Evolutionary conservation across 2,113 vertebrate species (phyloP), one percentile per base, ranked within the genome.

Genomic region (Anhinga rufa): DNA sequence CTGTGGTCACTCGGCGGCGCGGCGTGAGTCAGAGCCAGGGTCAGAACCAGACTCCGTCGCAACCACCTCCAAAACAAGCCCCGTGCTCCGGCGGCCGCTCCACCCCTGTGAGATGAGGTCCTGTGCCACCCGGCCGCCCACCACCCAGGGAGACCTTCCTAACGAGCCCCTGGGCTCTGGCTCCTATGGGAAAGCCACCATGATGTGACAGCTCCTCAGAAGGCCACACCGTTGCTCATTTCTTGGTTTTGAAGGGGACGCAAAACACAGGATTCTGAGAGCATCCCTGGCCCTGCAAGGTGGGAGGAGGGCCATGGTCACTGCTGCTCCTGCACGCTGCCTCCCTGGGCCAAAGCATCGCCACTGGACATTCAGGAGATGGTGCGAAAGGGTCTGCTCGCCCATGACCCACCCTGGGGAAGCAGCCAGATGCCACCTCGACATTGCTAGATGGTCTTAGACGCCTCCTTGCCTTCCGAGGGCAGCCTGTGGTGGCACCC

Each of bases 11-110:
- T 86, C 34, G 57, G 66, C 1, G 2, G 48, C 2, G 0, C 29
- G 48, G 48, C 2, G 0, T 94, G 71, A 93, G 42, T 92, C 95
- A 94, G 32, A 40, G 49, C 17, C 75, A 48, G 58, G 44, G 66
- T n/a, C 58, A 82, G 65, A 32, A 42, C 11, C 32, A 36, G 65
- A 29, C 40, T 69, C n/a, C 4, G 0, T 21, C 2, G 0, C 6
- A 17, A 12, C 7, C 4, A 2, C 8, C 29, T 72, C 79, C 40
- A 19, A 80, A 58, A 49, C 8, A 8, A 68, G 31, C 32, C 31
- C 65, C 4, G 0, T 48, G 61, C 32, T 49, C 51, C 1, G 0
- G 7, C 5, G 6, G 55, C 38, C 5, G 0, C 44, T 49, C 55
- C 9, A 7, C 3, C 42, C 26, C 8, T 9, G 31, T 28, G 40